Evolutionary conservation across 2,888 invertebrate species (phyloP).

Genomic region (Plusia festucae): DNA sequence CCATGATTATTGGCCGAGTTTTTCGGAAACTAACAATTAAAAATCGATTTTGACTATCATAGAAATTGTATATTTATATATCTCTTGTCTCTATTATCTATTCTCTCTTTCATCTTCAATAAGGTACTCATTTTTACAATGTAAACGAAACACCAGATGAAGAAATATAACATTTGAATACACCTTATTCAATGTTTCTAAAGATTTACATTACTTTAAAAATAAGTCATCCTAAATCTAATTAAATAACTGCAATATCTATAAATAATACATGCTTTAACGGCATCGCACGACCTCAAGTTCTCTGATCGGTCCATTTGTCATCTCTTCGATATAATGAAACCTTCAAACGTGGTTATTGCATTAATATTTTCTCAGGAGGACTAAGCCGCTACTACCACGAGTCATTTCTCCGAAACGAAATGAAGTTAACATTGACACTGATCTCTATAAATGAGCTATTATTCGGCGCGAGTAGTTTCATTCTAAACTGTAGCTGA

Average conservation of each 20-base stretch:
- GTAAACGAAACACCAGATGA: too few relatives aligned
- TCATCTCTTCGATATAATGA: conserved; percentile 23
- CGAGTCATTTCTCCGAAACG: conserved; percentile 67
- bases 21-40: too few relatives aligned
- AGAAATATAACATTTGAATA: too few relatives aligned
- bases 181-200: too few relatives aligned
- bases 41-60: too few relatives aligned
- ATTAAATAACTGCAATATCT: neutral
- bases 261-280: neutral
- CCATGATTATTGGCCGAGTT: too few relatives aligned
- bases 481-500: conserved; percentile 76
- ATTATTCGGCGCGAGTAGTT: conserved; percentile 76
- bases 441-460: conserved; percentile 85
- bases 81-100: too few relatives aligned
- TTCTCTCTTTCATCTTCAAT: too few relatives aligned
- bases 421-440: conserved; percentile 75
- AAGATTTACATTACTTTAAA: too few relatives aligned
- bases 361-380: conserved; percentile 67
- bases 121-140: too few relatives aligned
- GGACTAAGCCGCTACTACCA: conserved; percentile 48
- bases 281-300: conserved; percentile 15
- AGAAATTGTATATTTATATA: too few relatives aligned
- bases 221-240: neutral
- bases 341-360: conserved; percentile 48
- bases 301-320: conserved; percentile 18